Evolutionary conservation across 2,888 invertebrate genomes (phyloP), one percentile per base, ranked within the genome.

Genomic region (Aphidoletes aphidimyza): DNA sequence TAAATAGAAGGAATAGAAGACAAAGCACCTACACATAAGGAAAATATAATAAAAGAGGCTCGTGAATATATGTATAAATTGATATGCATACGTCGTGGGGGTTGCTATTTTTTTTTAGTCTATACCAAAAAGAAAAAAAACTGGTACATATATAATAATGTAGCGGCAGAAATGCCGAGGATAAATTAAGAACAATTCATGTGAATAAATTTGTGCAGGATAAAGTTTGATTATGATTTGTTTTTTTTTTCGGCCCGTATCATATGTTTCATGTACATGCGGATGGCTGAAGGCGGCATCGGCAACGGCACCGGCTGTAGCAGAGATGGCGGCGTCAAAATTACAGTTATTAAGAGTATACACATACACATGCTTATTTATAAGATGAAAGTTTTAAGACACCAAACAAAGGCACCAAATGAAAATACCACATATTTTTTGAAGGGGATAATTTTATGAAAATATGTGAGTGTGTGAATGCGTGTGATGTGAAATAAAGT

Each of bases 181-280:
- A 69, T 69, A 69, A 26, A 69, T 69, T 69, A 69, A 69, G 69
- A 69, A 30, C 69, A 69, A 30, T 69, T 69, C 69, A 69, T 69
- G 69, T 17, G 69, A 69, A 69, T 30, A 69, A 69, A 69, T 69
- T 69, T 69, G 30, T 69, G 54, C 54, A 6, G 69, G 69, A 69
- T 69, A 34, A 69, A 69, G 69, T 69, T 69, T 69, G 69, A 69
- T 69, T 69, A 69, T 69, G 69, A 69, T 69, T 69, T 69, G 69
- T 69, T 14, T 30, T 69, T 69, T 69, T 26, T 54, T 54, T 54
- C 2, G 0, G 34, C 69, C 69, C 69, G 34, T 69, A 54, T 54
- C 26, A 22, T 54, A 11, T 19, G 54, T 42, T 42, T 6, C 42
- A 42, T 42, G 14, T 42, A 9, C 34, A 54, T 54, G 54, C 22